These are phyloP conservation scores for Drosophila pachea DNA, from an alignment of 1,140 invertebrate genomes.

Conservation along the genomic window DNA sequence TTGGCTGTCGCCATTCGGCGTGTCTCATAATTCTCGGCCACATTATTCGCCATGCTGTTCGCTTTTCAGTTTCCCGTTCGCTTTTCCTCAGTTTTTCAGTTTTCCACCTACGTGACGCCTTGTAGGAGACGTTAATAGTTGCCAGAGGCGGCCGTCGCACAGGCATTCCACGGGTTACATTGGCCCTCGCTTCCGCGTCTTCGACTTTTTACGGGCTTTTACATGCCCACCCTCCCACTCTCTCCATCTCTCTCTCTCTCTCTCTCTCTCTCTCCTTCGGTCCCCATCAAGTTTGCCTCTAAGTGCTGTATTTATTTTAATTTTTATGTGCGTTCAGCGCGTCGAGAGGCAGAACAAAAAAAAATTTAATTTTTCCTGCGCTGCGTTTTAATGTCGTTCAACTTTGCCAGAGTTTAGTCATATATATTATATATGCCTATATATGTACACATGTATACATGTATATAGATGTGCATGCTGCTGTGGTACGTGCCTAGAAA, in stretches of 20 bases:
- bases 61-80: slow-evolving; percentile 31
- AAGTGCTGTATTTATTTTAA: slow-evolving; percentile 63
- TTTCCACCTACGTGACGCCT: slow-evolving; percentile 65
- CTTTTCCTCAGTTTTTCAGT: slow-evolving; percentile 7
- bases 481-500: slow-evolving; percentile 60
- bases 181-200: slow-evolving; percentile 19
- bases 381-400: slow-evolving; percentile 60
- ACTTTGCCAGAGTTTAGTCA: slow-evolving; percentile 44
- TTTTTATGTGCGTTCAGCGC: slow-evolving; percentile 47
- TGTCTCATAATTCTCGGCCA: slow-evolving; percentile 58
- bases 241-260: background rate
- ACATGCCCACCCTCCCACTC: slow-evolving; percentile 16
- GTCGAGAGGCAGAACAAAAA: slow-evolving; percentile 10
- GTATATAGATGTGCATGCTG: background rate
- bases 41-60: slow-evolving; percentile 42
- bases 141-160: slow-evolving; percentile 18
- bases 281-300: background rate
- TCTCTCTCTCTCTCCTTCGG: background rate
- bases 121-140: slow-evolving; percentile 61
- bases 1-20: slow-evolving; percentile 55
- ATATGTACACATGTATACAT: slow-evolving; percentile 4
- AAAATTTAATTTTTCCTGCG: slow-evolving; percentile 50
- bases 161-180: slow-evolving; percentile 47
- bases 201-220: slow-evolving; percentile 39
- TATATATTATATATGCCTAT: background rate